A percentile compares a stretch with the other conserved stretches of the same genome.
These are phyloP conservation scores for Physocephala rufipes DNA, from an alignment of 2,888 invertebrate genomes.

Conservation along the genomic window DNA sequence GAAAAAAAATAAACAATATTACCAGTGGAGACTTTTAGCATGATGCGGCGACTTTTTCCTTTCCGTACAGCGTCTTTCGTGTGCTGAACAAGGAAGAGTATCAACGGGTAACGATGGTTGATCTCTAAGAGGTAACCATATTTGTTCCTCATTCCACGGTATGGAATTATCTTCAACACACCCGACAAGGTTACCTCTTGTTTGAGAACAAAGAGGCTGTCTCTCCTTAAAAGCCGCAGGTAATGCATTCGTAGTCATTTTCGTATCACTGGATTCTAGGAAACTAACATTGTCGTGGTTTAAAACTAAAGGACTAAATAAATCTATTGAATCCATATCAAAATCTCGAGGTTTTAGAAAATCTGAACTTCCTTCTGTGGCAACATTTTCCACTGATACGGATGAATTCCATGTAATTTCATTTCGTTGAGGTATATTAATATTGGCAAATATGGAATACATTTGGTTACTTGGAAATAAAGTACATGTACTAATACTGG, in stretches of 20 bases:
- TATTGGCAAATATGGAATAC: constrained; percentile 62
- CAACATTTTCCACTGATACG: constrained; percentile 11
- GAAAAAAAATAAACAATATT: constrained; percentile 8
- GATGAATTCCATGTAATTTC: constrained; percentile 48
- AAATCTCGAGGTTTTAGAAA: not conserved
- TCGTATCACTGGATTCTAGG: not conserved
- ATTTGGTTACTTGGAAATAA: constrained; percentile 52
- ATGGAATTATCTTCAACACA: constrained; percentile 2
- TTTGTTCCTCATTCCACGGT: not conserved
- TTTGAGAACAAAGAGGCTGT: not conserved
- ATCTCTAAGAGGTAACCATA: too few relatives aligned
- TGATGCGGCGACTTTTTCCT: constrained; percentile 59
- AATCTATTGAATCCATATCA: not conserved
- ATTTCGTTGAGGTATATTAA: constrained; percentile 62
- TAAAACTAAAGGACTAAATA: not conserved
- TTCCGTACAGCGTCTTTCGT: constrained; percentile 50
- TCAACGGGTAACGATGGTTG: constrained; percentile 53
- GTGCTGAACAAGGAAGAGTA: constrained; percentile 59
- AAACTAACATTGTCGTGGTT: not conserved
- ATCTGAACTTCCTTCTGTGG: not conserved
- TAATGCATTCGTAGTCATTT: not conserved
- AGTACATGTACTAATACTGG: constrained; percentile 35
- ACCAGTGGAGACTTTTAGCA: not conserved
- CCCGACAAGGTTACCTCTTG: constrained; percentile 1
- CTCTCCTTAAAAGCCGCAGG: not conserved